Percentiles rank a stretch among this genome's conserved stretches.
Evolutionary conservation across 1,140 invertebrate genomes (phyloP).

Genomic region (Leptonema lineaticorne): DNA sequence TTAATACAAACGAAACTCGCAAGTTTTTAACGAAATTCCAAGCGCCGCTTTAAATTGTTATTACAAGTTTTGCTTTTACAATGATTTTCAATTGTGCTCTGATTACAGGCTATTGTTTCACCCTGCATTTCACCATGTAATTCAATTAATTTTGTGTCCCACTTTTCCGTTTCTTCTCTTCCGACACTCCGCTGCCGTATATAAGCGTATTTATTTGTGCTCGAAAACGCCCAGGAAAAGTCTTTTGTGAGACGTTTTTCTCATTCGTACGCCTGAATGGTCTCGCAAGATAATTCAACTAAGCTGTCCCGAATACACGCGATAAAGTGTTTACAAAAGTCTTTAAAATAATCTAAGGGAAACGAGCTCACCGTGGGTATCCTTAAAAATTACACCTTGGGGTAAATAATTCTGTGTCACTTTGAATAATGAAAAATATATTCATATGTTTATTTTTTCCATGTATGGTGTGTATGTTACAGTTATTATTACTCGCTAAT

Average conservation of each 20-base stretch:
- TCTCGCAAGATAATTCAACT: slow-evolving; percentile 22
- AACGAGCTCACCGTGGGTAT: slow-evolving; percentile 25
- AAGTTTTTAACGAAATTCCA: slow-evolving; percentile 19
- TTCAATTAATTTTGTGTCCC: slow-evolving; percentile 37
- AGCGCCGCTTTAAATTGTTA: slow-evolving; percentile 25
- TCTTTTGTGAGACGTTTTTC: slow-evolving; percentile 19
- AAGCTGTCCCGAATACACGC: slow-evolving; percentile 23
- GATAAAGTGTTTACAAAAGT: slow-evolving; percentile 20
- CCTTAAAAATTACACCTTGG: slow-evolving; percentile 36
- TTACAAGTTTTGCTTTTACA: slow-evolving; percentile 10
- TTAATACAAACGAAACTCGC: slow-evolving; percentile 13
- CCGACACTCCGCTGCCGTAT: too few relatives aligned
- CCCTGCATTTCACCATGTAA: slow-evolving; percentile 34
- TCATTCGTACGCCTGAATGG: slow-evolving; percentile 12
- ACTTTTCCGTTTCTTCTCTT: slow-evolving; percentile 14
- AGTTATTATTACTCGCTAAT: too few relatives aligned
- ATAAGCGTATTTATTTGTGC: too few relatives aligned
- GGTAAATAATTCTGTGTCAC: not conserved
- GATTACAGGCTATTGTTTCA: slow-evolving; percentile 38
- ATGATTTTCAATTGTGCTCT: slow-evolving; percentile 39
- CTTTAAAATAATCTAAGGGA: slow-evolving; percentile 37
- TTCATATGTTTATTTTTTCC: too few relatives aligned
- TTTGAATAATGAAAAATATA: slow-evolving; percentile 12
- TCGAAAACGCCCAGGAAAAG: not conserved
- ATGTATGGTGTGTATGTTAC: too few relatives aligned